Evolutionary conservation across 2,113 vertebrate species (phyloP).

Genomic region (Dendropsophus ebraccatus): DNA sequence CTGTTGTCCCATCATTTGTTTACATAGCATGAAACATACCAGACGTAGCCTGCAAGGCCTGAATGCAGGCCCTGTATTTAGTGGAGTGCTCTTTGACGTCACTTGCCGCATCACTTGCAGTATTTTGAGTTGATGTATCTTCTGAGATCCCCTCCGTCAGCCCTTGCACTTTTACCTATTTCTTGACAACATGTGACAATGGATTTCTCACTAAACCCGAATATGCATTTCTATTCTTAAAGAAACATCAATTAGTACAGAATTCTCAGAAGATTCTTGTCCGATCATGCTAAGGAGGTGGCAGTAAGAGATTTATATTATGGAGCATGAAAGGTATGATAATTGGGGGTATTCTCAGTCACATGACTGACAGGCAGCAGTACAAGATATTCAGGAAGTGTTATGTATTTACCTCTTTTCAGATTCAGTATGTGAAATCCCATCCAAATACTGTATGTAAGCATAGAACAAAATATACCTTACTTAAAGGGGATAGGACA

Average conservation of each 20-base stretch:
- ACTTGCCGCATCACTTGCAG: background rate
- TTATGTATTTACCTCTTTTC: background rate
- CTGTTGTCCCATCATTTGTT: background rate
- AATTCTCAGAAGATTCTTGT: conserved; percentile 1
- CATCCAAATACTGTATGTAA: background rate
- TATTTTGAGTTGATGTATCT: background rate
- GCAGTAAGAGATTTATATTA: background rate
- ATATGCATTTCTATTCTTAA: background rate
- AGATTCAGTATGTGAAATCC: background rate
- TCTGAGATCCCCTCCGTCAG: background rate
- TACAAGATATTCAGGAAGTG: conserved; percentile 21
- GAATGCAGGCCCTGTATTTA: conserved; percentile 3
- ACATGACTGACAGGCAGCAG: conserved; percentile 27
- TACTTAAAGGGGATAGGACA: background rate
- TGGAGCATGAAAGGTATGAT: conserved; percentile 5
- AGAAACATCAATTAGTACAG: background rate
- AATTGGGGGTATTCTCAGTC: background rate
- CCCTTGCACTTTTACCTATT: conserved; percentile 1
- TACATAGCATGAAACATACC: background rate
- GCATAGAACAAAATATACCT: background rate
- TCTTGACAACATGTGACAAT: conserved; percentile 1
- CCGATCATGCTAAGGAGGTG: background rate
- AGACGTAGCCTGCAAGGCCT: background rate
- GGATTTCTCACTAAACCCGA: background rate
- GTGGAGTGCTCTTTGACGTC: background rate